A percentile compares a stretch with the other conserved stretches of the same genome.
These are phyloP conservation scores for Tipula lateralis DNA, from an alignment of 2,888 invertebrate species.

Conservation along the genomic window DNA sequence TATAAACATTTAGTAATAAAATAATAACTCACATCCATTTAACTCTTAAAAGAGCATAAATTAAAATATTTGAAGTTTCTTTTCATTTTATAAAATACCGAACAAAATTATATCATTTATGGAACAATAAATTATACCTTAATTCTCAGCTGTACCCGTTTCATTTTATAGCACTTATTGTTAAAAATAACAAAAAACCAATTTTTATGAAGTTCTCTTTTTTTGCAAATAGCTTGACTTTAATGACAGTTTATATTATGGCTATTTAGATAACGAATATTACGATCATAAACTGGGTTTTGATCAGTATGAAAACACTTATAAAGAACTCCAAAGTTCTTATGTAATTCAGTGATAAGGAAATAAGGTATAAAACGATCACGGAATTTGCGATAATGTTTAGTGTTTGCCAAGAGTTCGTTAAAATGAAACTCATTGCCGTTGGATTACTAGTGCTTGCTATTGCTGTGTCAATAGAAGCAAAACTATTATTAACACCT, in stretches of 20 bases:
- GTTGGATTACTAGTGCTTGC: background rate
- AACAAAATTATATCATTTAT: too few species aligned
- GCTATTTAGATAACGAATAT: background rate
- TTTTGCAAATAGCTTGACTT: background rate
- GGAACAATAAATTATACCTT: too few species aligned
- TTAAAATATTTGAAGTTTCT: too few species aligned
- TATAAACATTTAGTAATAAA: too few species aligned
- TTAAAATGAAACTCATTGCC: background rate
- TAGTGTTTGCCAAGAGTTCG: background rate
- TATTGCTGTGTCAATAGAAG: background rate
- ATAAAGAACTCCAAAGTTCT: background rate
- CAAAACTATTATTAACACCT: background rate
- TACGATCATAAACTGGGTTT: background rate
- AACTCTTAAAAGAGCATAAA: too few species aligned
- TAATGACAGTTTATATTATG: background rate
- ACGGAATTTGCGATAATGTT: background rate
- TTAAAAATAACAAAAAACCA: background rate
- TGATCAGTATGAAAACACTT: background rate
- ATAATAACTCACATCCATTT: too few species aligned
- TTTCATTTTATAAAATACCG: too few species aligned
- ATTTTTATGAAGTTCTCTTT: too few species aligned
- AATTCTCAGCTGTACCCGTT: too few species aligned
- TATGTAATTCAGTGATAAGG: background rate
- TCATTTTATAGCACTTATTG: too few species aligned
- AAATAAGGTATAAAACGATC: background rate